Evolutionary conservation across 2,888 invertebrate genomes (phyloP).

Genomic region (Nyleta sp.): DNA sequence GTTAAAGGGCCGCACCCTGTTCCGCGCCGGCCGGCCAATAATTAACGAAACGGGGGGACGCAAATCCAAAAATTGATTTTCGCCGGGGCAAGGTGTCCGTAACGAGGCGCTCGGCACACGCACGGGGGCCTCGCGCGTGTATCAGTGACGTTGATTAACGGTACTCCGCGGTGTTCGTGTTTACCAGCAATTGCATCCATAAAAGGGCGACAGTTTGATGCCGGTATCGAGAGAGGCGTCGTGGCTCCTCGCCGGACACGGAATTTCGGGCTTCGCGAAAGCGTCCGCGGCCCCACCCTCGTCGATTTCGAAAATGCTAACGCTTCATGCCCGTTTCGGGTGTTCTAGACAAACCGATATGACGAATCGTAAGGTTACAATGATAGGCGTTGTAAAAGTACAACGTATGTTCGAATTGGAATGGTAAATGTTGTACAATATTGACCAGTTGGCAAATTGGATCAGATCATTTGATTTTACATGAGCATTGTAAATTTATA

Average conservation of each 20-base stretch:
- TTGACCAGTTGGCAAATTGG: too few species aligned
- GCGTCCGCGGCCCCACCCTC: slow-evolving; percentile 38
- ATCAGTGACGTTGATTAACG: slow-evolving; percentile 52
- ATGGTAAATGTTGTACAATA: too few species aligned
- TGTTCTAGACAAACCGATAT: too few species aligned
- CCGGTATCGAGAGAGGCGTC: slow-evolving; percentile 28
- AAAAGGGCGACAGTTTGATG: slow-evolving; percentile 60
- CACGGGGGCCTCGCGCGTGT: slow-evolving; percentile 10
- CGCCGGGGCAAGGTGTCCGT: slow-evolving; percentile 11
- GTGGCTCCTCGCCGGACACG: background rate
- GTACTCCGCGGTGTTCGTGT: slow-evolving; percentile 49
- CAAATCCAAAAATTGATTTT: slow-evolving; percentile 46
- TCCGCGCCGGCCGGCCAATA: slow-evolving; percentile 12
- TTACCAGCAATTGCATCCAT: slow-evolving; percentile 63
- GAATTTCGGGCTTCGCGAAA: slow-evolving; percentile 23
- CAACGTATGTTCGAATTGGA: too few species aligned
- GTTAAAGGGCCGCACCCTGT: slow-evolving; percentile 7
- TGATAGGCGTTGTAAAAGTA: too few species aligned
- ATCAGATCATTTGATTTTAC: too few species aligned
- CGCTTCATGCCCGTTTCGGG: too few species aligned
- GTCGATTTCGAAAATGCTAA: too few species aligned
- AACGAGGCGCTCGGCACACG: slow-evolving; percentile 8
- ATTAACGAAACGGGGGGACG: slow-evolving; percentile 30
- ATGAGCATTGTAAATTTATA: too few species aligned
- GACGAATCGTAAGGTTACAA: too few species aligned